Evolutionary conservation across 2,888 invertebrate species (phyloP), one percentile per base, ranked within the genome.

Genomic region (Tachina lurida): DNA sequence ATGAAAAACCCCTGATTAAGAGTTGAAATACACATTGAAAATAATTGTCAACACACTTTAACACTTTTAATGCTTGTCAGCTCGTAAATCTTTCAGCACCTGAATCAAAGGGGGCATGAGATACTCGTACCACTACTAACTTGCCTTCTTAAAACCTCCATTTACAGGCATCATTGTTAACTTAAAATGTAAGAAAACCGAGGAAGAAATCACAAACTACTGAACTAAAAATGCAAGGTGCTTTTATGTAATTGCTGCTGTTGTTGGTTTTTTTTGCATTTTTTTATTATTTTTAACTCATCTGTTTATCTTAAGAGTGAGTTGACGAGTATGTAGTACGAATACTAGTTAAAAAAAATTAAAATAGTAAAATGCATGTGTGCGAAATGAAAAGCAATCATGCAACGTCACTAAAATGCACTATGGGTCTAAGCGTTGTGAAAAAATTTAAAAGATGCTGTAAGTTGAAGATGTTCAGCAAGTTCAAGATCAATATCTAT

Each of bases 1-100:
- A 70, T 65, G 22, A 19, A 71, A 60, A 74, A 17, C 19, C 62
- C 74, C 83, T 86, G 85, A 86, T 86, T 83, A 86, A 76, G 71
- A 86, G 82, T 83, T 86, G 79, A 86, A 86, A 79, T 75, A 86
- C 71, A 86, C 75, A 86, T 86, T 83, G 79, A 67, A 86, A 86
- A 86, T 83, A 86, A 86, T 86, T 86, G 85, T 86, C 85, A 86
- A 86, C 85, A 86, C 83, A 86, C 83, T 86, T 86, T 83, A 86
- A 87, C 84, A 85, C 84, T 87, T 79, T 87, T 84, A 84, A 86
- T 75, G 86, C 74, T 76, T 87, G 87, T 86, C 87, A 87, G 86
- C 86, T 87, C 86, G 84, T 87, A 87, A 87, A 87, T 87, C 87
- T 87, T 86, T 76, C 58, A 81, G 85, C 85, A 86, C 85, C 83